Evolutionary conservation across 2,888 invertebrate species (phyloP).

Genomic region (Temnothorax ravouxi): DNA sequence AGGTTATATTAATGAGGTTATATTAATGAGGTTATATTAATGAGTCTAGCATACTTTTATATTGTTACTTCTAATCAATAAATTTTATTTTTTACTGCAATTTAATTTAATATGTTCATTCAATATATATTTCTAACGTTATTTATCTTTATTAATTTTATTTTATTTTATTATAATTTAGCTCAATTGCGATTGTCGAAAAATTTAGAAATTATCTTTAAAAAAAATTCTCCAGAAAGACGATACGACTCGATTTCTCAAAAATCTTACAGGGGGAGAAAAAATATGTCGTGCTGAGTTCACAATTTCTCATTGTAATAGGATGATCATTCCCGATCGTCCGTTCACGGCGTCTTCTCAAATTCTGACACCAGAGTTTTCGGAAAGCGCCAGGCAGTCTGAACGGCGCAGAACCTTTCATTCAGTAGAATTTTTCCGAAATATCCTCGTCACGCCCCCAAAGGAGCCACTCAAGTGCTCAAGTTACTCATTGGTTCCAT

Average conservation of each 20-base stretch:
- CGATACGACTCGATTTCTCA: constrained; percentile 5
- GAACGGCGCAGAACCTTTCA: constrained; percentile 54
- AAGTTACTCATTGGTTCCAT: constrained; percentile 76
- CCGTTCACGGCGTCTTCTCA: constrained; percentile 28
- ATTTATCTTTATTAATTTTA: not conserved
- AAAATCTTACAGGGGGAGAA: not conserved
- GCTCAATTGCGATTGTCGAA: not conserved
- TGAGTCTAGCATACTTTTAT: not conserved
- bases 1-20: too few species aligned
- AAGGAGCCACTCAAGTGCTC: constrained; percentile 66
- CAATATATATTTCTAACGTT: not conserved
- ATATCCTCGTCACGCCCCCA: constrained; percentile 67
- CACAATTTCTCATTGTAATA: constrained; percentile 42
- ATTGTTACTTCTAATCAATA: not conserved
- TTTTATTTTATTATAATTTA: not conserved
- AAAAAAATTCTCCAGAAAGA: not conserved
- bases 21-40: not conserved
- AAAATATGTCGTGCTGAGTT: not conserved
- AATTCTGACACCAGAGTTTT: constrained; percentile 54
- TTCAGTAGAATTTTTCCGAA: constrained; percentile 63
- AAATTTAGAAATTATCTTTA: not conserved
- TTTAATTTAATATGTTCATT: not conserved
- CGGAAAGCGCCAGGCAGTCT: constrained; percentile 81
- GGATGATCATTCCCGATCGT: constrained; percentile 35
- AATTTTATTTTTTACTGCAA: not conserved